Percentiles rank a stretch among this genome's conserved stretches.
Evolutionary conservation across 1,140 invertebrate species (phyloP).

Genomic region (Penaeus japonicus): DNA sequence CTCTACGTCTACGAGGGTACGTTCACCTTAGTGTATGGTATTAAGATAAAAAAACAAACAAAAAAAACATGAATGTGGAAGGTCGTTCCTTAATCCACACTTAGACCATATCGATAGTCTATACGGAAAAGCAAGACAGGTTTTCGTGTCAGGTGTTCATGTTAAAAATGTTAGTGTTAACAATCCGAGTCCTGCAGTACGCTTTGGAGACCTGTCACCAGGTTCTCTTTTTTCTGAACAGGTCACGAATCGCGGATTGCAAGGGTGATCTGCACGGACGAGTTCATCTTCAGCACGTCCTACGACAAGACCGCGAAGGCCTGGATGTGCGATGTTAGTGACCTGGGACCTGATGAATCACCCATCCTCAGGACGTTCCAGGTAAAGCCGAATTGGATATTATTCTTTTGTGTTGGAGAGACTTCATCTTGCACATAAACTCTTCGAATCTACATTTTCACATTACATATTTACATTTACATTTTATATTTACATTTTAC

Average conservation of each 20-base stretch:
- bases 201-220: too few relatives aligned
- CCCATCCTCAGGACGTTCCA: slow-evolving; percentile 60
- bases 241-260: slow-evolving; percentile 67
- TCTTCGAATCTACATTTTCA: slow-evolving; percentile 11
- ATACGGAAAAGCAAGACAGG: too few relatives aligned
- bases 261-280: slow-evolving; percentile 68
- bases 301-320: slow-evolving; percentile 68
- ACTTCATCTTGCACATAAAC: not conserved
- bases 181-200: too few relatives aligned
- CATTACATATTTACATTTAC: not conserved
- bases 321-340: slow-evolving; percentile 67
- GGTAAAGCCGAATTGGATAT: slow-evolving; percentile 37
- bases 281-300: slow-evolving; percentile 69
- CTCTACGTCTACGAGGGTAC: slow-evolving; percentile 37
- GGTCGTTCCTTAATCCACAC: not conserved
- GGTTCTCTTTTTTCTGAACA: too few relatives aligned
- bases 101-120: too few relatives aligned
- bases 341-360: slow-evolving; percentile 7
- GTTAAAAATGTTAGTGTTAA: too few relatives aligned
- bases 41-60: too few relatives aligned
- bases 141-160: too few relatives aligned
- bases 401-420: not conserved
- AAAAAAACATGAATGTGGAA: too few relatives aligned
- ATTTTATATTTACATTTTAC: too few relatives aligned
- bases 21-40: too few relatives aligned